Conservation (phyloP, 2,113 vertebrate genomes). For the Opisthocomus hoazin region DNA sequence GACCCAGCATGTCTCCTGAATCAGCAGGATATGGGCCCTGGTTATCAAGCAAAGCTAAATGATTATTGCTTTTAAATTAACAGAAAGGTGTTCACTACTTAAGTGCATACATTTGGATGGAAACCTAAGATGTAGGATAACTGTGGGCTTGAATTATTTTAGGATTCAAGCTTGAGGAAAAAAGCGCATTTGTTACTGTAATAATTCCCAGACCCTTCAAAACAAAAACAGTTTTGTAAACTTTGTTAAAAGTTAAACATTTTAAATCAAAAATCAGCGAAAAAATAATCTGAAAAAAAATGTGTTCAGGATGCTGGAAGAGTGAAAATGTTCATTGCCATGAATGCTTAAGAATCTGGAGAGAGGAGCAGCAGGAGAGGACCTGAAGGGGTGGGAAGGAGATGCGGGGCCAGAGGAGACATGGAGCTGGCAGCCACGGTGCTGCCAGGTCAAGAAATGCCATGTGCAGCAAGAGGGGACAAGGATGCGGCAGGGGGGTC, state of each 20-base stretch:
- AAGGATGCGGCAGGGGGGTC: fast-evolving
- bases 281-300: neutral
- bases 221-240: neutral
- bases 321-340: neutral
- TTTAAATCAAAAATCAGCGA: neutral
- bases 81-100: neutral
- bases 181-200: fast-evolving
- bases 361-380: neutral
- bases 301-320: neutral
- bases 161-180: neutral
- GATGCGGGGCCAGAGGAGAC: neutral
- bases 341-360: neutral
- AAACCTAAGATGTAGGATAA: neutral
- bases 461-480: fast-evolving
- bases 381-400: neutral
- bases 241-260: neutral
- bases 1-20: neutral
- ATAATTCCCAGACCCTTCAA: neutral
- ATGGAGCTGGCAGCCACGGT: fast-evolving
- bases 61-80: conserved; percentile 1
- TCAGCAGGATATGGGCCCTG: neutral
- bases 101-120: neutral
- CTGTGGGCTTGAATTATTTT: neutral
- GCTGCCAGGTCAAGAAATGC: neutral
- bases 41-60: neutral